Percentiles rank a stretch among this genome's conserved stretches.
These are phyloP conservation scores for Zeuzera pyrina DNA, from an alignment of 2,888 invertebrate species.

Conservation along the genomic window DNA sequence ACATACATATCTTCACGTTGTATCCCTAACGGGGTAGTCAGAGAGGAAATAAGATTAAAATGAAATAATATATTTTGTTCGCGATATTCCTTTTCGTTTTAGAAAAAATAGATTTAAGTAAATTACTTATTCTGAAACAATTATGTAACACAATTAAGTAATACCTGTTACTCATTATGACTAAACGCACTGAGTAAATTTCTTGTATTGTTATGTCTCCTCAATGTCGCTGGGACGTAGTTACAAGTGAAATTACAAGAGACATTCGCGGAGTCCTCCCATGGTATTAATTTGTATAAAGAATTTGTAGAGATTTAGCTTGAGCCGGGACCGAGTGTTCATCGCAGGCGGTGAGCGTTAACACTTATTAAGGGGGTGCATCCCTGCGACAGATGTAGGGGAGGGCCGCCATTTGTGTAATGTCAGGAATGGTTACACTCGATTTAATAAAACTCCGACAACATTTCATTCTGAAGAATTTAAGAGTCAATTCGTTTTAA, in stretches of 20 bases:
- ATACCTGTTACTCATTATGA: too few species aligned
- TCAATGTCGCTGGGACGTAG: conserved; percentile 37
- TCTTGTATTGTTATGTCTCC: conserved; percentile 30
- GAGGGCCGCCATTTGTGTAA: conserved; percentile 71
- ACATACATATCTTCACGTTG: too few species aligned
- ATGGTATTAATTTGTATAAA: conserved; percentile 70
- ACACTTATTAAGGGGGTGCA: conserved; percentile 74
- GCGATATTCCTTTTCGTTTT: too few species aligned
- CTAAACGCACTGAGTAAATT: conserved; percentile 18
- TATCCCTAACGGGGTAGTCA: too few species aligned
- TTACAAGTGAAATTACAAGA: conserved; percentile 63
- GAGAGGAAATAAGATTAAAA: too few species aligned
- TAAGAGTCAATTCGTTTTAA: conserved; percentile 72
- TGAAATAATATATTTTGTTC: too few species aligned
- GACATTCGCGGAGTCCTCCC: conserved; percentile 49
- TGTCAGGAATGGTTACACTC: conserved; percentile 72
- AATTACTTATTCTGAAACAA: too few species aligned
- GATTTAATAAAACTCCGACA: conserved; percentile 73
- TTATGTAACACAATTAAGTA: too few species aligned
- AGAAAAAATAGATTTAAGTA: too few species aligned
- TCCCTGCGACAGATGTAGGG: conserved; percentile 73
- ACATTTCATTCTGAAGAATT: conserved; percentile 71
- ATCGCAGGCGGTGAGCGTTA: conserved; percentile 70
- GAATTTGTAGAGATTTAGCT: conserved; percentile 72
- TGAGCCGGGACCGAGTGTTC: conserved; percentile 61